These are phyloP conservation scores for Sesia apiformis DNA, from an alignment of 2,888 invertebrate species.

Conservation along the genomic window DNA sequence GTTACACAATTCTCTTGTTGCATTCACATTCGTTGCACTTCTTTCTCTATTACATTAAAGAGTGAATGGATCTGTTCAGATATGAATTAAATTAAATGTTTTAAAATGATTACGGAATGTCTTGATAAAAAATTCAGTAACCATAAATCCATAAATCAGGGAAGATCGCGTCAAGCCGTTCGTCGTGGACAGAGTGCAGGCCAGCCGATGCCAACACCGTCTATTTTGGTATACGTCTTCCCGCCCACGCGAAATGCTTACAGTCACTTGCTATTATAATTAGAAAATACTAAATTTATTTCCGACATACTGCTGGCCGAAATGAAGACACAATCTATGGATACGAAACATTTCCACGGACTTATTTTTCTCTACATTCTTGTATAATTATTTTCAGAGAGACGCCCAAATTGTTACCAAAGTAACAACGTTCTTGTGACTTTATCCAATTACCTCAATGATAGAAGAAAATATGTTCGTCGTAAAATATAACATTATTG, in stretches of 20 bases:
- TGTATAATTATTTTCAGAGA: too few species aligned
- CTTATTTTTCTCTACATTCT: too few species aligned
- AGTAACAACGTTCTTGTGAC: too few species aligned
- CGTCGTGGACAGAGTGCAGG: constrained; percentile 27
- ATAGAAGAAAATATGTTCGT: not conserved
- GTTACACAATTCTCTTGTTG: constrained; percentile 31
- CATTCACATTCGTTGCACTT: constrained; percentile 14
- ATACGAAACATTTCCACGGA: too few species aligned
- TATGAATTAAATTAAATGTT: too few species aligned
- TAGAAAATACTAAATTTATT: constrained; percentile 62
- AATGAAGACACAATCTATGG: constrained; percentile 1
- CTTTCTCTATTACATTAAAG: too few species aligned
- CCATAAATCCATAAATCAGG: not conserved
- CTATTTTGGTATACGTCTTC: constrained; percentile 52
- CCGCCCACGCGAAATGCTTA: constrained; percentile 68
- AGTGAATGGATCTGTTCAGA: too few species aligned
- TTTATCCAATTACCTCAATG: too few species aligned
- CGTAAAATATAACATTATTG: not conserved
- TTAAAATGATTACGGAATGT: too few species aligned
- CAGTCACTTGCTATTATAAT: constrained; percentile 68
- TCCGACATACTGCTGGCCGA: constrained; percentile 12
- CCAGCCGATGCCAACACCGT: constrained; percentile 52
- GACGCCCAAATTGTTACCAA: too few species aligned
- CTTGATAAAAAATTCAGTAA: not conserved
- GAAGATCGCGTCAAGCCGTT: not conserved